A percentile compares a stretch with the other conserved stretches of the same genome.
Evolutionary conservation across 2,113 vertebrate genomes (phyloP).

Genomic region (Cyphomyrus discorhynchus): DNA sequence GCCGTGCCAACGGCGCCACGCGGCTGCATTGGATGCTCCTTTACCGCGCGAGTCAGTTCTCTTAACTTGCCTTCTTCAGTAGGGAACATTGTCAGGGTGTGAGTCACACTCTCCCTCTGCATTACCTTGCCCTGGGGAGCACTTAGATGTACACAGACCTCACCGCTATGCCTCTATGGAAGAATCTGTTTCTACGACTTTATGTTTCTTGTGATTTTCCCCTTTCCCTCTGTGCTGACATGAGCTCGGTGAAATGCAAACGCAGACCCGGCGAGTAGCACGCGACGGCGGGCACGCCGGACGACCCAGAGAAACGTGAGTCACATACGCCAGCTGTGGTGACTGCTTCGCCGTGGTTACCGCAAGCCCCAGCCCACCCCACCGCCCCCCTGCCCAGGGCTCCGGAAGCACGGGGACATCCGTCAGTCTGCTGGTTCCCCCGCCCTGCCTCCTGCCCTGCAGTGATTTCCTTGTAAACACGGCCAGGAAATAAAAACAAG

Average conservation of each 20-base stretch:
- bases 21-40: slow-evolving; percentile 4
- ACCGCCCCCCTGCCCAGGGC: not conserved
- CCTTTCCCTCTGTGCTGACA: not conserved
- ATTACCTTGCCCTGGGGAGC: slow-evolving; percentile 55
- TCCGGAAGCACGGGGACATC: not conserved
- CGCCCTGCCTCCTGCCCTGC: not conserved
- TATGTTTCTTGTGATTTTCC: slow-evolving; percentile 48
- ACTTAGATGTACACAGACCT: slow-evolving; percentile 53
- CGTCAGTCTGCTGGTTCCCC: not conserved
- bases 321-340: not conserved
- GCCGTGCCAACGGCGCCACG: not conserved
- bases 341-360: not conserved
- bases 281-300: not conserved
- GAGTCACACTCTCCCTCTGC: slow-evolving; percentile 56
- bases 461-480: not conserved
- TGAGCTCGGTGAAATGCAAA: not conserved
- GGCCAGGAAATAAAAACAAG: not conserved
- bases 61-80: slow-evolving; percentile 27
- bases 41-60: slow-evolving; percentile 12
- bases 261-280: not conserved
- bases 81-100: slow-evolving; percentile 44
- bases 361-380: not conserved
- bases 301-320: not conserved
- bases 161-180: slow-evolving; percentile 48
- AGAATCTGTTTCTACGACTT: slow-evolving; percentile 53